Base-by-base conservation (phyloP, 2,113 vertebrate genomes). In the Rafetus swinhoei region DNA sequence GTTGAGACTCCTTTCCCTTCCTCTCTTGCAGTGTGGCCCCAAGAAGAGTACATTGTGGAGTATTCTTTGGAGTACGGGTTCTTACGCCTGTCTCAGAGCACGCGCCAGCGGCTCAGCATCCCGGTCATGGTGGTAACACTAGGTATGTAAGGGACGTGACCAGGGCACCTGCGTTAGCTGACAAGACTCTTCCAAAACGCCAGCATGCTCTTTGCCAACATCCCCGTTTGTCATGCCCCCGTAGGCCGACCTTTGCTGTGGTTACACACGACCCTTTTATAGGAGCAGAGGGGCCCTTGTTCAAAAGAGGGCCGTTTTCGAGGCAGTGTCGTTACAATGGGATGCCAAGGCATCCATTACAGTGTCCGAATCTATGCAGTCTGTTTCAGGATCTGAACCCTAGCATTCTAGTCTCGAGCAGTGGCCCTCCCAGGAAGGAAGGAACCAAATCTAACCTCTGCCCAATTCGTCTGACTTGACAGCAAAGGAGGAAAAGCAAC, bases 121-220 rank as follows among this genome's bases (percentile, higher is more conserved):
- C 99, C 99, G 0, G 99, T 99, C 92, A 99, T 99, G 99, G 99
- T 99, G 79, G 99, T 99, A 89, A 99, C 99, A 1, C 97, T 99
- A 89, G 99, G 99, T 99, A 95, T 99, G 98, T 96, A 80, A 14
- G 24, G 54, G 69, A 45, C 16, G 18, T 54, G n/a, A 21, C 62
- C 52, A 0, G 0, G 59, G 1, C 74, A 50, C 69, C 3, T 3
- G 69, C 81, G 72, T 81, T 39, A 72, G 12, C 60, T 89, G 79
- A 9, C 1, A 1, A 2, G 55, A 39, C 60, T 39, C 62, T 59
- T 80, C 86, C 62, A 14, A 60, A 74, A 6, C 4, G 18, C 52
- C 87, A 5, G 2, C 2, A 0, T 2, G 0, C 24, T 1, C 0
- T 15, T 62, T 65, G 60, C 19, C 15, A 56, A 9, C 69, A 21